These are phyloP conservation scores for Epirrita christyi DNA, from an alignment of 2,888 invertebrate genomes.

Conservation along the genomic window DNA sequence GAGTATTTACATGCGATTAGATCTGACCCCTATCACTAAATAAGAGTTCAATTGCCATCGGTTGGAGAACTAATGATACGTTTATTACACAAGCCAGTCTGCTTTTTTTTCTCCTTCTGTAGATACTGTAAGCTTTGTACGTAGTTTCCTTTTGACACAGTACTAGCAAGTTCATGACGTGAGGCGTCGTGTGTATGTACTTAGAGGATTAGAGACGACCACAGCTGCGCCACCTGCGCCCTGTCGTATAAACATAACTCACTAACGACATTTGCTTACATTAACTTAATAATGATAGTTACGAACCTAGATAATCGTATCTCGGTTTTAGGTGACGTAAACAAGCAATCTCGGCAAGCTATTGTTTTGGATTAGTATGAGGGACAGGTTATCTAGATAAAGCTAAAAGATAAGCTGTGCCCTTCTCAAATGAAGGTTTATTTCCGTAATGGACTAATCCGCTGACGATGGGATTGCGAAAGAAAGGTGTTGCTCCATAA, in stretches of 20 bases:
- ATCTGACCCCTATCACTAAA: too few species aligned
- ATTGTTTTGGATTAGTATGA: slow-evolving; percentile 31
- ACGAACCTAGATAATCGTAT: slow-evolving; percentile 51
- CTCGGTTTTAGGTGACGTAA: slow-evolving; percentile 48
- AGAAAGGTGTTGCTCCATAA: slow-evolving; percentile 75
- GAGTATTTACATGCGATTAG: too few species aligned
- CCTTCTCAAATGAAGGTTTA: slow-evolving; percentile 65
- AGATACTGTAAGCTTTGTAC: background rate
- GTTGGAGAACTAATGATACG: too few species aligned
- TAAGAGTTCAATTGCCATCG: too few species aligned
- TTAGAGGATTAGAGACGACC: slow-evolving; percentile 63
- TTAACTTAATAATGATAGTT: slow-evolving; percentile 67
- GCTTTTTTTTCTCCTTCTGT: too few species aligned
- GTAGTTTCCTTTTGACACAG: slow-evolving; percentile 59
- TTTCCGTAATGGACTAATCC: slow-evolving; percentile 71
- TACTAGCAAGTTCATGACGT: slow-evolving; percentile 56
- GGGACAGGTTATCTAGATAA: slow-evolving; percentile 46
- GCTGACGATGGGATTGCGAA: slow-evolving; percentile 74
- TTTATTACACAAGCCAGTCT: too few species aligned
- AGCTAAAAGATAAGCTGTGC: slow-evolving; percentile 61
- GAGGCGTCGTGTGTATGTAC: slow-evolving; percentile 38
- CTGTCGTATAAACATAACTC: slow-evolving; percentile 76
- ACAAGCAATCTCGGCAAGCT: slow-evolving; percentile 48
- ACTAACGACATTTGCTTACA: slow-evolving; percentile 72
- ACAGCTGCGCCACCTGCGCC: slow-evolving; percentile 75